Conservation (phyloP, 2,888 invertebrate species). For the Ennomos fuscantarius region DNA sequence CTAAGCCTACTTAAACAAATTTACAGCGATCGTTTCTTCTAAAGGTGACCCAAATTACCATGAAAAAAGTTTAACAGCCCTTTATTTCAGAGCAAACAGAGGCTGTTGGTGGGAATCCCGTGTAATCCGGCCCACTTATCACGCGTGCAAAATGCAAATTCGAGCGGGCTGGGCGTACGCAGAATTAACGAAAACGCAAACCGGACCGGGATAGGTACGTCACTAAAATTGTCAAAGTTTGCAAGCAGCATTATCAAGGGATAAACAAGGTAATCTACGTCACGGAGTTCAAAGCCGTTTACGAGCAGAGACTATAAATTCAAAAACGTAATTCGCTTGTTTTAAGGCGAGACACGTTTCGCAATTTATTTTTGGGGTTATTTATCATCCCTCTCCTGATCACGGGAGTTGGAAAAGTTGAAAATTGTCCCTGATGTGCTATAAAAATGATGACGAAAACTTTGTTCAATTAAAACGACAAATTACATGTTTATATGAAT, state of each 20-base stretch:
- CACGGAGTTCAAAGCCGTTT: slow-evolving; percentile 42
- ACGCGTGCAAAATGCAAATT: slow-evolving; percentile 86
- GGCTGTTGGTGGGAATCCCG: slow-evolving; percentile 81
- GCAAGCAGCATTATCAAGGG: slow-evolving; percentile 66
- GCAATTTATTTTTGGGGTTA: slow-evolving; percentile 42
- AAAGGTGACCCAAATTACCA: slow-evolving; percentile 84
- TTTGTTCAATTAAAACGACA: slow-evolving; percentile 23
- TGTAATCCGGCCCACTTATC: slow-evolving; percentile 84
- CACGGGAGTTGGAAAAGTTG: slow-evolving; percentile 24
- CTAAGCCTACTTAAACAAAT: slow-evolving; percentile 83
- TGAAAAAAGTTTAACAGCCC: slow-evolving; percentile 84
- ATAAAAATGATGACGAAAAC: slow-evolving; percentile 24
- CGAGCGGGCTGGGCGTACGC: slow-evolving; percentile 68
- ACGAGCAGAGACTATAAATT: slow-evolving; percentile 42
- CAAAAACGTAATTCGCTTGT: slow-evolving; percentile 41
- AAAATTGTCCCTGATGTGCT: slow-evolving; percentile 23
- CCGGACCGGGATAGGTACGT: slow-evolving; percentile 61
- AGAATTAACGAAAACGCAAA: slow-evolving; percentile 75
- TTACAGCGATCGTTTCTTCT: slow-evolving; percentile 78
- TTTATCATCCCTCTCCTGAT: slow-evolving; percentile 36
- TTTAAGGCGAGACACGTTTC: slow-evolving; percentile 43
- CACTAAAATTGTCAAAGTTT: slow-evolving; percentile 80
- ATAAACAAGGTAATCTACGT: slow-evolving; percentile 67
- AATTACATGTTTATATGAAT: slow-evolving; percentile 7
- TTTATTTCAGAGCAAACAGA: slow-evolving; percentile 84